A percentile compares a stretch with the other conserved stretches of the same genome.
Conservation (phyloP, 2,888 invertebrate genomes). For the Tetramorium bicarinatum region DNA sequence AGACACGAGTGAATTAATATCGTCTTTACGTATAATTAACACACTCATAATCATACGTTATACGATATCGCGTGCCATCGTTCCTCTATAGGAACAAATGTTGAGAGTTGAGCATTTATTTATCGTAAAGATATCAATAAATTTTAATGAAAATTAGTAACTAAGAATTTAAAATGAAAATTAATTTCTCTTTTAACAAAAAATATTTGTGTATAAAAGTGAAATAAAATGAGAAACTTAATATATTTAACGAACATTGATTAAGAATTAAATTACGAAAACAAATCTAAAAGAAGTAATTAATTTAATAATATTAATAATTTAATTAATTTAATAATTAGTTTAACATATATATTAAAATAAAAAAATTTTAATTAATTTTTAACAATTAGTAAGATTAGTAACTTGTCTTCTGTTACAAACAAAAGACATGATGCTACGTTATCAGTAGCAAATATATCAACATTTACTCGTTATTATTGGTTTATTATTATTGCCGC, state of each 20-base stretch:
- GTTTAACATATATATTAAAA: neutral
- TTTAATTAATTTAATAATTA: no score
- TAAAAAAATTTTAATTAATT: no score
- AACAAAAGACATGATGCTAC: neutral
- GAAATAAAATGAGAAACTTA: neutral
- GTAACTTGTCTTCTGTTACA: neutral
- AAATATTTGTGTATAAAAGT: neutral
- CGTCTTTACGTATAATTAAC: neutral
- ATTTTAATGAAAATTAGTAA: neutral
- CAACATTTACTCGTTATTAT: neutral
- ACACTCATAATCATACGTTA: neutral
- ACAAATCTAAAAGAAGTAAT: neutral
- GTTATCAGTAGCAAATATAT: neutral
- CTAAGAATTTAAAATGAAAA: neutral
- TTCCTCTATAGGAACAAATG: neutral
- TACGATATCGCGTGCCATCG: neutral
- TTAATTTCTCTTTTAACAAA: neutral
- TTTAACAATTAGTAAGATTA: neutral
- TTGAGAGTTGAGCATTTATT: neutral
- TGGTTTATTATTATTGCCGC: neutral
- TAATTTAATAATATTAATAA: neutral
- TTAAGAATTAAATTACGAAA: neutral
- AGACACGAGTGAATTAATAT: neutral
- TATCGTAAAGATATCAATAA: neutral
- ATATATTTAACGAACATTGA: neutral